Conservation (phyloP, 2,888 invertebrate genomes). For the Trissoscelio sp. region DNA sequence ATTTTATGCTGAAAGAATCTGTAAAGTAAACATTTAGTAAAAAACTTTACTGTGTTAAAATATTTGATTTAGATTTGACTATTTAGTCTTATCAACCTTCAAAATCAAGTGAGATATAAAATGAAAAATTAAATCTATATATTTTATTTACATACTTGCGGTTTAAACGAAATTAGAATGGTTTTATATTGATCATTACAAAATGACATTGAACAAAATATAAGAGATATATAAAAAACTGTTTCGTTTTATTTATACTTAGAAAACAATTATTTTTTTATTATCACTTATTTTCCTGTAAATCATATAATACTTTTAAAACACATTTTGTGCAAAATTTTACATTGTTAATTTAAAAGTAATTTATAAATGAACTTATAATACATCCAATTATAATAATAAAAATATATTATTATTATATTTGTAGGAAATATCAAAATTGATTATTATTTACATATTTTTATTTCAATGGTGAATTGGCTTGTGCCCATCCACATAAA, state of each 20-base stretch:
- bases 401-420: not conserved
- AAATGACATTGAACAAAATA: constrained; percentile 24
- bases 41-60: not conserved
- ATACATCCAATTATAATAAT: not conserved
- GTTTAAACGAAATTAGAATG: constrained; percentile 26
- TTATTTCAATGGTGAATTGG: constrained; percentile 93
- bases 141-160: constrained; percentile 28
- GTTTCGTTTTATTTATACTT: no score
- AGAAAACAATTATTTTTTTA: constrained; percentile 4
- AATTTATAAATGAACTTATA: no score
- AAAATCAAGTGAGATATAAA: not conserved
- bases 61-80: constrained; percentile 5
- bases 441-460: not conserved
- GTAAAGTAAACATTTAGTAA: not conserved
- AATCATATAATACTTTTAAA: constrained; percentile 1
- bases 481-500: constrained; percentile 98
- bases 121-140: constrained; percentile 10
- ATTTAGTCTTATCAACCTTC: not conserved
- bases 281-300: not conserved
- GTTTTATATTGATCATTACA: constrained; percentile 44
- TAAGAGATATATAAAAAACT: not conserved
- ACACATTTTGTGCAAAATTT: not conserved
- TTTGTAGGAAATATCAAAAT: not conserved
- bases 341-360: not conserved
- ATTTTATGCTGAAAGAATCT: no score